phyloP scores from a whole-genome alignment of 2,888 invertebrate species.

The Saturnia japonica region DNA sequence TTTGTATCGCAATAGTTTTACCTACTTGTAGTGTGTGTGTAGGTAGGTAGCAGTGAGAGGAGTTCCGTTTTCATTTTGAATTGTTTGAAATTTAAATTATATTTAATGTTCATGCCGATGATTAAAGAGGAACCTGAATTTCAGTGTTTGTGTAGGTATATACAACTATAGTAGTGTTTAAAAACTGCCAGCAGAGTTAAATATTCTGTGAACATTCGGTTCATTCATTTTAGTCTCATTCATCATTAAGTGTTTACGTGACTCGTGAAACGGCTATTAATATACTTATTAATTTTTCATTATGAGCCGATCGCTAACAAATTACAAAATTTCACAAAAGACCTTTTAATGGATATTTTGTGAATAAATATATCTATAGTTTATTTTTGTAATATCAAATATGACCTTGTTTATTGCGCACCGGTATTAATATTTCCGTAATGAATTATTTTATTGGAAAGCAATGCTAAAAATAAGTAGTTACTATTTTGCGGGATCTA shows the following conservation, averaged over 20 bases:
- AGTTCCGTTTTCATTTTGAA: not conserved
- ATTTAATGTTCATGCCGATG: not conserved
- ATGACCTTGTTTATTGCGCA: not conserved
- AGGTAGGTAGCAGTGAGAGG: not conserved
- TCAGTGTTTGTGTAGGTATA: not conserved
- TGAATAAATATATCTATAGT: slow-evolving; percentile 1
- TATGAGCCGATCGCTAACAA: slow-evolving; percentile 16
- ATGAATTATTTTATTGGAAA: not conserved
- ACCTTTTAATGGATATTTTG: slow-evolving; percentile 4
- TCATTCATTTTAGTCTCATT: slow-evolving; percentile 19
- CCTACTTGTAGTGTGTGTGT: too few species aligned
- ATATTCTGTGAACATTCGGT: slow-evolving; percentile 23
- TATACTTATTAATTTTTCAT: slow-evolving; percentile 21
- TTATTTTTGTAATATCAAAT: slow-evolving; percentile 3
- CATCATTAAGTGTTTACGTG: slow-evolving; percentile 24
- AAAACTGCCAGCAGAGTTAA: slow-evolving; percentile 13
- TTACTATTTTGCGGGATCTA: too few species aligned
- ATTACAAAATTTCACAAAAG: slow-evolving; percentile 14
- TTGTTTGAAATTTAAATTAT: not conserved
- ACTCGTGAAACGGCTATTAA: slow-evolving; percentile 18
- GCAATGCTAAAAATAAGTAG: not conserved
- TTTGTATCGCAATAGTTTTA: not conserved
- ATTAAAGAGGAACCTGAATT: not conserved
- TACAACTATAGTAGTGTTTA: not conserved
- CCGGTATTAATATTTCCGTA: not conserved